phyloP scores from a whole-genome alignment of 2,113 vertebrate genomes.

The Monopterus albus region DNA sequence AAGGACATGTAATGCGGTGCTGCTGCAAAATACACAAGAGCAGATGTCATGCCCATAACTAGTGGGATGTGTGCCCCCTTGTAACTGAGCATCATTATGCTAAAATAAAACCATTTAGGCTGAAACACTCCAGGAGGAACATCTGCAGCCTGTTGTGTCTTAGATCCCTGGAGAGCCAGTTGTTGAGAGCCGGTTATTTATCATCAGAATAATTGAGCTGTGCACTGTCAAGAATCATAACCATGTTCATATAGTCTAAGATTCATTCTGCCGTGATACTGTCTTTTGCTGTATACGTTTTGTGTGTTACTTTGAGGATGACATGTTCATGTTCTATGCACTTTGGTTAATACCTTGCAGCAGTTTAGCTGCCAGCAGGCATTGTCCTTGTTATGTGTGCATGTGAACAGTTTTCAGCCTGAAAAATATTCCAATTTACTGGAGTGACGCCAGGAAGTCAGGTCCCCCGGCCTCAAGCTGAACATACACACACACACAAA shows the following conservation, averaged over 20 bases:
- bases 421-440: slow-evolving; percentile 60
- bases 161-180: neutral
- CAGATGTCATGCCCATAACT: slow-evolving; percentile 8
- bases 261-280: neutral
- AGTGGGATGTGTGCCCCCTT: neutral
- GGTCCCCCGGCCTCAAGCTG: slow-evolving; percentile 34
- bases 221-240: slow-evolving; percentile 7
- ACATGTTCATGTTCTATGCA: neutral
- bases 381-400: slow-evolving; percentile 6
- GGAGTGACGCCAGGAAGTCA: slow-evolving; percentile 62
- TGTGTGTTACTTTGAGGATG: slow-evolving; percentile 17
- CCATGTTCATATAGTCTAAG: too few relatives aligned
- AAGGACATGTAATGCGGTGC: slow-evolving; percentile 38
- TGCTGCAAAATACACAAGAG: slow-evolving; percentile 20
- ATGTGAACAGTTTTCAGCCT: slow-evolving; percentile 34
- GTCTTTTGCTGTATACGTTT: neutral
- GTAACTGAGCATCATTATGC: neutral
- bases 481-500: slow-evolving; percentile 41
- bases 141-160: neutral
- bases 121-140: neutral
- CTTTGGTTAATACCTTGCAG: slow-evolving; percentile 31
- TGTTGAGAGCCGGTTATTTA: neutral
- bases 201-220: neutral
- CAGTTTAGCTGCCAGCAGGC: slow-evolving; percentile 22
- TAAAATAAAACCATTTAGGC: neutral